Evolutionary conservation across 2,888 invertebrate genomes (phyloP).

Genomic region (Colletes collaris): DNA sequence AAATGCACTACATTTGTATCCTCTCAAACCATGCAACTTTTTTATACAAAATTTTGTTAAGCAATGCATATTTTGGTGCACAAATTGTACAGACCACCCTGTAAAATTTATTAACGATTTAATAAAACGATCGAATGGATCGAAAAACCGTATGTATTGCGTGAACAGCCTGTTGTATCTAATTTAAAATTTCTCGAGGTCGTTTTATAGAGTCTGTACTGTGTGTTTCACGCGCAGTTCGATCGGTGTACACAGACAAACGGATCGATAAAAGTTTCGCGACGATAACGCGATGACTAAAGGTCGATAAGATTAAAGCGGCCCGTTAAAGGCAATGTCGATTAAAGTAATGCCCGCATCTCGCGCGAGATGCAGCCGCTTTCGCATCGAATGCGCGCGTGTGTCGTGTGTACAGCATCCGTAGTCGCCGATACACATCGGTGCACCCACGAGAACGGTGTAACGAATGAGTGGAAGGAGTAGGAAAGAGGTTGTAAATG

Average conservation of each 20-base stretch:
- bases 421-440: slow-evolving; percentile 9
- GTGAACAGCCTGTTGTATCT: too few relatives aligned
- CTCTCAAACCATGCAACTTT: too few relatives aligned
- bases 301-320: slow-evolving; percentile 35
- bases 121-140: too few relatives aligned
- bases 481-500: slow-evolving; percentile 72
- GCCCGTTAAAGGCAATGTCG: slow-evolving; percentile 11
- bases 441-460: slow-evolving; percentile 35
- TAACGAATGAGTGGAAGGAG: slow-evolving; percentile 40
- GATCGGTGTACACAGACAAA: slow-evolving; percentile 1
- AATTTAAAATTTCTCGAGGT: too few relatives aligned
- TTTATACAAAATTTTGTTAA: too few relatives aligned
- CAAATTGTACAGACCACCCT: too few relatives aligned
- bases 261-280: not conserved
- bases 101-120: too few relatives aligned
- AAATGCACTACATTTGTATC: too few relatives aligned
- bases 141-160: too few relatives aligned
- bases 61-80: too few relatives aligned
- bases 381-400: not conserved
- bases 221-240: not conserved
- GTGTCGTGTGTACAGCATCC: slow-evolving; percentile 15
- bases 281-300: slow-evolving; percentile 27
- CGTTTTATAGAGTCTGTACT: not conserved
- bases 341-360: slow-evolving; percentile 16
- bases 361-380: not conserved